Evolutionary conservation across 2,797 vertebrate genomes (phyloP).

Genomic region (Kryptolebias ocellatus): DNA sequence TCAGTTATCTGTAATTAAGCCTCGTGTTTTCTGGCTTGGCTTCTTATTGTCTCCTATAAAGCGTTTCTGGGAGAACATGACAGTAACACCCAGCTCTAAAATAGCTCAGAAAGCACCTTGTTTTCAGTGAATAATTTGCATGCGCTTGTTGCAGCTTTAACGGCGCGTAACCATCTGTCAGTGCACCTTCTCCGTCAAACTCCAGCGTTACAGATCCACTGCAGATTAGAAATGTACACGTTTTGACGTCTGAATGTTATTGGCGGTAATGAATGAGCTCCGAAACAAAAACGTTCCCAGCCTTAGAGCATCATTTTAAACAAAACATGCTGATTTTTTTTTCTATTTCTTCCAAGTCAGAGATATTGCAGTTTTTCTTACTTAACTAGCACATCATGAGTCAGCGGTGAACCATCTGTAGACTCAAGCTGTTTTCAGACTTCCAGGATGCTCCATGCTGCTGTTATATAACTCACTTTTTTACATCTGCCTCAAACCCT

Average conservation of each 20-base stretch:
- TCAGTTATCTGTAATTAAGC: constrained; percentile 3
- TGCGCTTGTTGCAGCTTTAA: too few relatives aligned
- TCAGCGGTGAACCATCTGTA: constrained; percentile 52
- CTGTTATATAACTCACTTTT: constrained; percentile 21
- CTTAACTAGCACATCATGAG: constrained; percentile 42
- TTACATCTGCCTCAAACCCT: neutral
- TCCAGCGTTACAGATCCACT: too few relatives aligned
- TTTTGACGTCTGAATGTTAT: constrained; percentile 11
- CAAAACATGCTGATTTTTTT: constrained; percentile 13
- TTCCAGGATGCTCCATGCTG: constrained; percentile 16
- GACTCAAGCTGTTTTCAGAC: constrained; percentile 48
- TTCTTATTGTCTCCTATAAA: neutral
- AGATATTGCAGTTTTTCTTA: constrained; percentile 30
- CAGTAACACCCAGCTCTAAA: too few relatives aligned
- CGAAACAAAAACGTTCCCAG: constrained; percentile 2
- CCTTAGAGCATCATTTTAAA: constrained; percentile 1
- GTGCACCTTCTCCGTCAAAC: too few relatives aligned
- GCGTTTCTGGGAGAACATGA: too few relatives aligned
- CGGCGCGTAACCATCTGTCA: too few relatives aligned
- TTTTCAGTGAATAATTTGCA: neutral
- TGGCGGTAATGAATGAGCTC: constrained; percentile 8
- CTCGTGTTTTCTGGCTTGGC: neutral
- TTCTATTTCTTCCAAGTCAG: constrained; percentile 6
- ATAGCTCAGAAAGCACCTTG: too few relatives aligned
- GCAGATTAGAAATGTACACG: neutral